Evolutionary conservation across 1,140 invertebrate genomes (phyloP).

Genomic region (Dysdera silvatica): DNA sequence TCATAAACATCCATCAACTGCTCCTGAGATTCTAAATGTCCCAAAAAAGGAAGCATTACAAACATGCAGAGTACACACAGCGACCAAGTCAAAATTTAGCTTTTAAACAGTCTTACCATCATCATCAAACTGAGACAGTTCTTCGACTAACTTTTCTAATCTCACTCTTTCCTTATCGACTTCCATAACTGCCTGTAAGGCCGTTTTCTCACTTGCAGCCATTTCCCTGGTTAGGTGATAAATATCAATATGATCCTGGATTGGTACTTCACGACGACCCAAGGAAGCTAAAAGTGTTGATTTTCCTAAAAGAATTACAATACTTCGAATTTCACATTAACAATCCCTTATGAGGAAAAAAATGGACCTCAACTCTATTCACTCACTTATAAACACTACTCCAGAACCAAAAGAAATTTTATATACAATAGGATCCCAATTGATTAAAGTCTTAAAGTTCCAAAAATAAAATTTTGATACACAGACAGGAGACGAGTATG

Average conservation of each 20-base stretch:
- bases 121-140: slow-evolving; percentile 74
- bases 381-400: too few species aligned
- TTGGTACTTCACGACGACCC: slow-evolving; percentile 88
- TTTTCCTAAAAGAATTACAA: slow-evolving; percentile 58
- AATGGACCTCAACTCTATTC: too few species aligned
- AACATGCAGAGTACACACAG: too few species aligned
- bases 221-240: slow-evolving; percentile 95
- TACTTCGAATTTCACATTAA: not conserved
- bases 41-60: too few species aligned
- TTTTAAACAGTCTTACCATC: slow-evolving; percentile 55
- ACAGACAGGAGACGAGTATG: too few species aligned
- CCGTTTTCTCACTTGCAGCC: slow-evolving; percentile 80
- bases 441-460: too few species aligned
- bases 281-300: slow-evolving; percentile 85
- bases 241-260: slow-evolving; percentile 95
- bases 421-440: too few species aligned
- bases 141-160: slow-evolving; percentile 87
- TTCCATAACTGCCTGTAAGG: slow-evolving; percentile 94
- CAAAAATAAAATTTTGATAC: too few species aligned
- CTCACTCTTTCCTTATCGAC: slow-evolving; percentile 89
- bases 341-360: too few species aligned
- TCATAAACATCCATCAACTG: slow-evolving; percentile 97
- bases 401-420: too few species aligned
- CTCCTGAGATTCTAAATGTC: slow-evolving; percentile 79
- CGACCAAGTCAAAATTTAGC: not conserved